Percentiles rank a stretch among this genome's conserved stretches.
phyloP scores from a whole-genome alignment of 2,797 vertebrate species.

The Myotis daubentonii region DNA sequence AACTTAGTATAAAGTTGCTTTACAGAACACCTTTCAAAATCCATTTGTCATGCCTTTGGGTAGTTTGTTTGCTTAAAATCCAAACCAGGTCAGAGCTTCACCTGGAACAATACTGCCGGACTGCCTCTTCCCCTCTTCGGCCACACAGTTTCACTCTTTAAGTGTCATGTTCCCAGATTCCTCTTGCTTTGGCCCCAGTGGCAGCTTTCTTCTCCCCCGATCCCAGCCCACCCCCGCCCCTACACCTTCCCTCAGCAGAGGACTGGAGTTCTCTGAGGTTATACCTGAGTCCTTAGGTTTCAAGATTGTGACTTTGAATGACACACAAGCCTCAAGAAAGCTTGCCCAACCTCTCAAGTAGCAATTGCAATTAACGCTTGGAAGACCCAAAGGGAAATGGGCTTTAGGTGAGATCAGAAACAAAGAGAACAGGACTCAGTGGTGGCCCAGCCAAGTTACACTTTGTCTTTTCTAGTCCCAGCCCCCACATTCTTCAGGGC shows the following conservation, averaged over 20 bases:
- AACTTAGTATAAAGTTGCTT: not conserved
- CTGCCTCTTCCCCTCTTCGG: accelerated
- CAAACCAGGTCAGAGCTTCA: not conserved
- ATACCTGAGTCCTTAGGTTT: not conserved
- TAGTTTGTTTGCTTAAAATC: not conserved
- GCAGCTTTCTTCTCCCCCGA: not conserved
- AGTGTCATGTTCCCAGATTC: not conserved
- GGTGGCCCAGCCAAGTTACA: slow-evolving; percentile 56
- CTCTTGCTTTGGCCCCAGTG: not conserved
- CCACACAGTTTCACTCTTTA: not conserved
- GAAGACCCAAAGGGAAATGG: slow-evolving; percentile 34
- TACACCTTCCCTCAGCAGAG: not conserved
- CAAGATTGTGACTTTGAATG: not conserved
- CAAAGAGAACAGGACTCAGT: slow-evolving; percentile 38
- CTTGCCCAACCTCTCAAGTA: slow-evolving; percentile 62
- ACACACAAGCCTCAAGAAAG: slow-evolving; percentile 46
- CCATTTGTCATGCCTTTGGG: not conserved
- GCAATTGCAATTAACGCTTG: slow-evolving; percentile 58
- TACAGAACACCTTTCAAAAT: not conserved
- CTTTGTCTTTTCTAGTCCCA: slow-evolving; percentile 59
- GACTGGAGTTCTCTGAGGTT: not conserved
- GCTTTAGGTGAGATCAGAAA: slow-evolving; percentile 55
- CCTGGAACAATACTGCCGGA: not conserved
- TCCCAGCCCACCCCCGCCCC: too few relatives aligned
- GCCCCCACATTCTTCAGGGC: slow-evolving; percentile 48